Base-by-base conservation (phyloP, 2,797 vertebrate species). In the Todus mexicanus region DNA sequence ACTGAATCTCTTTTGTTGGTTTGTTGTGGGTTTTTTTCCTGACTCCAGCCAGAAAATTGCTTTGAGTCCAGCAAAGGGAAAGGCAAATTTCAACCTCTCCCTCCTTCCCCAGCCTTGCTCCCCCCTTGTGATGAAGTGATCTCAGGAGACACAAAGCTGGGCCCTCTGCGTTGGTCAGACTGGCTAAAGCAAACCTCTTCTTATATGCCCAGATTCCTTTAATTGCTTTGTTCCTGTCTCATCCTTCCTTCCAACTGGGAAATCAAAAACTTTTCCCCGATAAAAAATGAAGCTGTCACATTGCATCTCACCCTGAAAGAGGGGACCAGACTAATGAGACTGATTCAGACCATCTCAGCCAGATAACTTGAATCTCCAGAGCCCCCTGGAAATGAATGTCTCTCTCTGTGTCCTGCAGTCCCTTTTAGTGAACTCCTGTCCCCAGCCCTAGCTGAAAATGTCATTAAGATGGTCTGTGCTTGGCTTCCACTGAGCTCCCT, bases 51-150 rank as follows among this genome's bases (percentile, higher is more conserved):
- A 94, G 96, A 96, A 97, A 94, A 96, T 94, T 90, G 74, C 89
- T 92, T 93, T 89, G 84, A 54, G 51, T 89, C 18, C 35, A 37
- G 73, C 40, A 73, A 86, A 80, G 38, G 48, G 43, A 93, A 95
- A 94, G 75, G 74, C 88, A 93, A 96, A 95, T 96, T 96, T 90
- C 94, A 96, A 15, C 69, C 45, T 70, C 73, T 92, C 82, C 84
- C 66, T 89, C 45, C 66, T 71, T 86, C 70, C 85, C 65, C 65
- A 85, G 74, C 64, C 54, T 47, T 14, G 9, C 14, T 71, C 4
- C 40, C 40, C 48, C 6, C 7, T 74, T 63, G 65, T 47, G 87
- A 40, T 69, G 69, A 87, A 84, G 16, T 4, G 35, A 12, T 63
- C 89, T 79, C 82, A 35, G 38, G 82, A 94, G 80, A 78, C 63